A percentile compares a stretch with the other conserved stretches of the same genome.
Conservation (phyloP, 2,113 vertebrate species). For the Stomatorhinus ivindoensis region DNA sequence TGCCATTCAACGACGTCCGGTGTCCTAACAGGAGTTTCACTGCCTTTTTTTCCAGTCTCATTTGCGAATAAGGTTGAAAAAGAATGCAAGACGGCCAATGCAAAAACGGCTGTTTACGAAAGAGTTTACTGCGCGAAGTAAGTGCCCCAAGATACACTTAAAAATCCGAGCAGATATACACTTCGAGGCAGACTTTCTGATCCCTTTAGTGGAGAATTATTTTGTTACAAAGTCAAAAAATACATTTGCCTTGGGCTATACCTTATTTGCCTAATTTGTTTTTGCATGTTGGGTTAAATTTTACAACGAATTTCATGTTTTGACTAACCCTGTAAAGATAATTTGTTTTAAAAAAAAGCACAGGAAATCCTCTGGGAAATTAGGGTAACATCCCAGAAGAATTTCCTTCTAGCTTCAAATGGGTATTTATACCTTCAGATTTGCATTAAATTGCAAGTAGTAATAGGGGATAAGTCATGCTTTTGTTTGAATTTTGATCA, state of each 20-base stretch:
- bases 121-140: slow-evolving; percentile 84
- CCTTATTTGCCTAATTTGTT: background rate
- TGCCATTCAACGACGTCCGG: background rate
- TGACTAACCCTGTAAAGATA: background rate
- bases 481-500: background rate
- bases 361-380: background rate
- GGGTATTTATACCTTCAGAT: background rate
- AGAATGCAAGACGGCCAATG: slow-evolving; percentile 60
- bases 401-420: background rate
- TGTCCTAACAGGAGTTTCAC: background rate
- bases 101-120: slow-evolving; percentile 61
- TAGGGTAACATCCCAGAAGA: background rate
- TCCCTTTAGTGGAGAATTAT: background rate
- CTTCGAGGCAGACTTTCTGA: background rate
- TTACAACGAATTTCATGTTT: slow-evolving; percentile 20
- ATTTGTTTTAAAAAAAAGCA: background rate
- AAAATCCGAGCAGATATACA: background rate
- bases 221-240: background rate
- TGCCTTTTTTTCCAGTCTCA: slow-evolving; percentile 58
- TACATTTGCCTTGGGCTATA: background rate
- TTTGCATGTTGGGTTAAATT: slow-evolving; percentile 17
- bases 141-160: slow-evolving; percentile 46
- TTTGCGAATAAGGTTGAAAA: slow-evolving; percentile 84
- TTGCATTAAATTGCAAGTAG: background rate
- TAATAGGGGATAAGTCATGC: background rate